Evolutionary conservation across 2,888 invertebrate species (phyloP), one percentile per base, ranked within the genome.

Genomic region (Troides aeacus): DNA sequence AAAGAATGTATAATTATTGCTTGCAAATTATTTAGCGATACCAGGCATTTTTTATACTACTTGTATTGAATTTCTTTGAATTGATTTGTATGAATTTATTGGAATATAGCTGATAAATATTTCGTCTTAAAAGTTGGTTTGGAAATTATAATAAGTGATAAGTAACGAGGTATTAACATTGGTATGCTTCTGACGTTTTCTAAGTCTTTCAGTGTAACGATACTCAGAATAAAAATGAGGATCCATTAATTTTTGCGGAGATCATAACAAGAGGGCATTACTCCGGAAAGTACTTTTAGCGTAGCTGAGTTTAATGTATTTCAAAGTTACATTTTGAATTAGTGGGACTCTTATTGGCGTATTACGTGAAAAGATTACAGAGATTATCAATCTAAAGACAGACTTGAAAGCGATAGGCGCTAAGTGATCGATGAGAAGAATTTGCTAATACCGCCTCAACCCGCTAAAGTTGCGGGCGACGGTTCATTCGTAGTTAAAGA

Each of bases 391-490:
- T 59, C 59, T 59, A 83, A 85, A 83, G 80, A 82, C 79, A 83
- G 83, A 79, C 82, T 81, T 84, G 83, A 84, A 86, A 84, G 83
- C 81, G 81, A 77, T 80, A 68, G 79, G 80, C 83, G 85, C 82
- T 86, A 86, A 88, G 85, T 88, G 89, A 89, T 90, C 87, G 88
- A 89, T 88, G 87, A 84, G 83, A 84, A 85, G 86, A 89, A 90
- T 87, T 90, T 90, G 85, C 84, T 89, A 91, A 92, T 92, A 89
- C 89, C 86, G 85, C 85, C 86, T 81, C 80, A 81, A 80, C 79
- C 81, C 79, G 79, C 81, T 80, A 71, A 87, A 88, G 85, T 88
- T 87, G 81, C 84, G 82, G 81, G 83, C 81, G 82, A 81, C 81
- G 84, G 85, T 86, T 84, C 82, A 82, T 84, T 84, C 83, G 84